These are phyloP conservation scores for Argyrosomus regius DNA, from an alignment of 2,797 vertebrate species.

Conservation along the genomic window DNA sequence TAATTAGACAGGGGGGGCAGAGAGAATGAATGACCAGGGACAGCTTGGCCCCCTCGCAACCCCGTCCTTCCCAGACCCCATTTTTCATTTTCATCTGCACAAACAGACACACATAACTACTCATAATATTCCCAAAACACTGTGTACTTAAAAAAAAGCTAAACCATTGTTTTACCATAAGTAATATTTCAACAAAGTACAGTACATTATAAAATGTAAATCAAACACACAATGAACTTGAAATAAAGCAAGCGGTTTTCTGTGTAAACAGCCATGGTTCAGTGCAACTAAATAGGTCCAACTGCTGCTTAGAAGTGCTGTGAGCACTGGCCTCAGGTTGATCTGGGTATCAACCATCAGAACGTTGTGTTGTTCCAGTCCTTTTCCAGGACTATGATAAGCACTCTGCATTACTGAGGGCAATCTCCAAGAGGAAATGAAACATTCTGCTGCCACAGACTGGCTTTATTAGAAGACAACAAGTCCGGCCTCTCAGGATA, in stretches of 20 bases:
- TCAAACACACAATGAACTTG: conserved; percentile 1
- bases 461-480: conserved; percentile 84
- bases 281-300: conserved; percentile 51
- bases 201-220: conserved; percentile 16
- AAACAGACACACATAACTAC: conserved; percentile 70
- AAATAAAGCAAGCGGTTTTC: conserved; percentile 31
- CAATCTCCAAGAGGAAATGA: conserved; percentile 85
- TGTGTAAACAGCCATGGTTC: conserved; percentile 34
- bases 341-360: conserved; percentile 80
- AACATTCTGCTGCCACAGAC: conserved; percentile 81
- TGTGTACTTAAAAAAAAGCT: conserved; percentile 12
- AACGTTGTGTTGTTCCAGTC: conserved; percentile 72
- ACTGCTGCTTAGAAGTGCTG: conserved; percentile 54
- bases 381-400: conserved; percentile 80
- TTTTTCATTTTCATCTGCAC: conserved; percentile 80
- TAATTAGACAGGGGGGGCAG: conserved; percentile 94
- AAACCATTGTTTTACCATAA: conserved; percentile 1
- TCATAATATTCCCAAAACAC: conserved; percentile 58
- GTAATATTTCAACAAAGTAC: background rate
- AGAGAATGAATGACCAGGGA: conserved; percentile 91
- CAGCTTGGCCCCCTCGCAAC: conserved; percentile 83
- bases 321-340: conserved; percentile 71
- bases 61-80: conserved; percentile 77
- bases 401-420: conserved; percentile 77
- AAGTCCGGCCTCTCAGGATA: conserved; percentile 77